Base-by-base conservation (phyloP, 2,113 vertebrate species). In the Clupea harengus region DNA sequence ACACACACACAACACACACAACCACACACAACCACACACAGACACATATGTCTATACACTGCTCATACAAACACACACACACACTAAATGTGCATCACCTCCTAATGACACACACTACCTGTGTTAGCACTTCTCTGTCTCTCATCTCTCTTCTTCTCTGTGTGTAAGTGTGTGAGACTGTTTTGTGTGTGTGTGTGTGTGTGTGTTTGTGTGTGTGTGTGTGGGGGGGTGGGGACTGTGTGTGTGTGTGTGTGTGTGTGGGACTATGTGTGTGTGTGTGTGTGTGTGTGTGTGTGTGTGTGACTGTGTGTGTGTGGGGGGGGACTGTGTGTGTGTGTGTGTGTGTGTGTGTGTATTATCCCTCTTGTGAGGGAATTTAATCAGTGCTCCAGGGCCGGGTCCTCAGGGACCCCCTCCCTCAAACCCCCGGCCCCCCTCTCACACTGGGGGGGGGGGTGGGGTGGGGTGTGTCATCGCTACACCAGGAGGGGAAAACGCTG, bases 401-500 rank as follows among this genome's bases (percentile, higher is more conserved):
- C 64, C 64, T 72, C 8, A 10, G 64, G 64, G 64, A 89, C 90
- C 25, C 57, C 20, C 57, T 50, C 49, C 11, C 86, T 84, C 75
- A 85, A 82, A 87, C 88, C 82, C 67, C 85, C 72, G 67, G 87
- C 22, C 2, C 85, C 91, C 85, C 86, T 45, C 64, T 3, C 84
- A 75, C 64, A 72, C 25, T 72, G 86, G 86, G 50, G 78, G 87
- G 91, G 1, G 39, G 39, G 39, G 39, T 39, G 39, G 39, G 39
- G 39, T 39, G 39, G 39, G 39, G 39, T n/a, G 89, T 92, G 87
- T 91, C 89, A 91, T 90, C 90, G 89, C 89, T 92, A 93, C 94
- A 93, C 89, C 22, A 28, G 60, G 90, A 87, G 92, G 90, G 91
- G 90, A 93, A 94, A 94, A 93, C 88, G 92, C 93, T 92, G 90